Evolutionary conservation across 2,888 invertebrate species (phyloP).

Genomic region (Seira musarum): DNA sequence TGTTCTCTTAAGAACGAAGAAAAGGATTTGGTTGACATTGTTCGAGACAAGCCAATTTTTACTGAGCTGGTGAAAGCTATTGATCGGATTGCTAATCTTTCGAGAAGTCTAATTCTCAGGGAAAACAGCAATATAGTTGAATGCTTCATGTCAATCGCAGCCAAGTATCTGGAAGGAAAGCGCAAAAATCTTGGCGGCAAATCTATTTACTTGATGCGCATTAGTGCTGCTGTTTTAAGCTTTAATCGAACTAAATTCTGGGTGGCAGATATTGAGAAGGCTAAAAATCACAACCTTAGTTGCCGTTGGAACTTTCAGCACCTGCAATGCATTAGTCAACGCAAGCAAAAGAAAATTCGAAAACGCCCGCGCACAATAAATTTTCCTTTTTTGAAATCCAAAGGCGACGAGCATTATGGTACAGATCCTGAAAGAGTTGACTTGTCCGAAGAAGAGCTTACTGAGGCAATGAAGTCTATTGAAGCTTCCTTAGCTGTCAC

Average conservation of each 20-base stretch:
- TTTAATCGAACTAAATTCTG: conserved; percentile 24
- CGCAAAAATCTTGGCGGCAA: conserved; percentile 31
- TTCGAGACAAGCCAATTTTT: not conserved
- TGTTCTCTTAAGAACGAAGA: not conserved
- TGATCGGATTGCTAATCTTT: not conserved
- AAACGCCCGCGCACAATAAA: not conserved
- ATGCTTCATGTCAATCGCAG: conserved; percentile 27
- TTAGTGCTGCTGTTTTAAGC: not conserved
- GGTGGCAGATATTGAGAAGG: not conserved
- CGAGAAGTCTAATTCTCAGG: conserved; percentile 31
- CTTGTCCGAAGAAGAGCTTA: not conserved
- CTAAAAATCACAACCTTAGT: too few species aligned
- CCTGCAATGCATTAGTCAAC: not conserved
- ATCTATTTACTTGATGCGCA: not conserved
- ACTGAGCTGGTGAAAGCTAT: not conserved
- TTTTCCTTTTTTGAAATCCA: conserved; percentile 11
- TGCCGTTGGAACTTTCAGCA: conserved; percentile 18
- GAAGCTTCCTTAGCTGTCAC: not conserved
- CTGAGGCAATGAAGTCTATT: not conserved
- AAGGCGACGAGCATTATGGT: conserved; percentile 28
- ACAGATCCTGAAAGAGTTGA: conserved; percentile 8
- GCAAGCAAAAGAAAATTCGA: not conserved
- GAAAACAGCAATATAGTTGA: conserved; percentile 36
- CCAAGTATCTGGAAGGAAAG: conserved; percentile 33
- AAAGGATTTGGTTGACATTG: not conserved